phyloP scores from a whole-genome alignment of 2,888 invertebrate species.

The Euphydryas editha region DNA sequence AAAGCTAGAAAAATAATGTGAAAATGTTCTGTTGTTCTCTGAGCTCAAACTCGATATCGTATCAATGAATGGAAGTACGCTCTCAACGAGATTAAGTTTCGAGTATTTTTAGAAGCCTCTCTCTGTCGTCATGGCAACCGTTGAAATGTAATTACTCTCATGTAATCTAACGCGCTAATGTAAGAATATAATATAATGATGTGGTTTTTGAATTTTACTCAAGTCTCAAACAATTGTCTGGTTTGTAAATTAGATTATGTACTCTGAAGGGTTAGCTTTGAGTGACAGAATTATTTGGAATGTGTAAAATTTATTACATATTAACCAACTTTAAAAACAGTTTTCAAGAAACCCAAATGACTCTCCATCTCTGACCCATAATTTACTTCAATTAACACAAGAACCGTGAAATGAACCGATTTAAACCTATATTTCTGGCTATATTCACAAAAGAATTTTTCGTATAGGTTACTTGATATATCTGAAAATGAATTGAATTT shows the following conservation, averaged over 20 bases:
- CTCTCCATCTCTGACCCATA: no score
- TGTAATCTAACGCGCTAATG: neutral
- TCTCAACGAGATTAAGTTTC: neutral
- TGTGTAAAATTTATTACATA: no score
- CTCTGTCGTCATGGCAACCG: constrained; percentile 5
- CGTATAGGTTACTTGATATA: no score
- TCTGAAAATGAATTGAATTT: no score
- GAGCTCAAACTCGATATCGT: neutral
- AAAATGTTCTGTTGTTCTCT: neutral
- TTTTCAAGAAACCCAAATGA: no score
- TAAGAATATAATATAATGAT: constrained; percentile 1
- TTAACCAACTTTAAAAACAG: no score
- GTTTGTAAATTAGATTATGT: neutral
- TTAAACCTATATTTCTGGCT: no score
- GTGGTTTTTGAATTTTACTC: neutral
- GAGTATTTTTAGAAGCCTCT: neutral
- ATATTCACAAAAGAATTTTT: no score
- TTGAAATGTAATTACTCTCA: constrained; percentile 1
- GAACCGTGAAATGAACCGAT: no score
- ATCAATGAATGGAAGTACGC: neutral
- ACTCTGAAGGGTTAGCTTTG: neutral
- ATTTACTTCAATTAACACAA: no score
- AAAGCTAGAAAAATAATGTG: neutral
- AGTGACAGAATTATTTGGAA: no score
- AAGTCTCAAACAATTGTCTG: neutral